A percentile compares a stretch with the other conserved stretches of the same genome.
These are phyloP conservation scores for Podarcis cretensis DNA, from an alignment of 2,113 vertebrate genomes.

Conservation along the genomic window DNA sequence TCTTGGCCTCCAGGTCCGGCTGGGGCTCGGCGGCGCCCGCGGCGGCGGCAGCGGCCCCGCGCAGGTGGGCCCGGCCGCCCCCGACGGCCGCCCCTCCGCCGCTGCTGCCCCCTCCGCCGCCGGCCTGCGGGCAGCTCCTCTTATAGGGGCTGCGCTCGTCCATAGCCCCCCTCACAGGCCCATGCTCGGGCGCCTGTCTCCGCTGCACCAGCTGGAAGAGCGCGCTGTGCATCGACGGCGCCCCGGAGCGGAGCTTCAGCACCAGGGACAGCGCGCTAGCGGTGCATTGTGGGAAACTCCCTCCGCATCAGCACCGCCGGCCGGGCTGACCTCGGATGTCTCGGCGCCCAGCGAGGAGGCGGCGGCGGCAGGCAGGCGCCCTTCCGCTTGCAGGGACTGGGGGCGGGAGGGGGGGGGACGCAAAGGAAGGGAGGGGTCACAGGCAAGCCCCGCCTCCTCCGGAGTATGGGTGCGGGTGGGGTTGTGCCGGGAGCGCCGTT, in stretches of 20 bases:
- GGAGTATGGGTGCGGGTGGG: background rate
- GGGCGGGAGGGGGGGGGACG: background rate
- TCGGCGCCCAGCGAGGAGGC: background rate
- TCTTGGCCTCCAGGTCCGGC: constrained; percentile 89
- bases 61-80: constrained; percentile 61
- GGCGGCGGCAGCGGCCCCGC: background rate
- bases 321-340: constrained; percentile 36
- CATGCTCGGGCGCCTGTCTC: constrained; percentile 67
- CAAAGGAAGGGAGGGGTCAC: background rate
- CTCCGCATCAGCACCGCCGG: constrained; percentile 48
- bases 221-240: constrained; percentile 81
- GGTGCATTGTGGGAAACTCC: constrained; percentile 85
- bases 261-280: constrained; percentile 87
- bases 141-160: background rate
- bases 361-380: fast-evolving
- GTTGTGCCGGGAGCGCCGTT: background rate
- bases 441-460: background rate
- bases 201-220: constrained; percentile 66
- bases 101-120: constrained; percentile 81
- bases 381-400: background rate
- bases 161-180: background rate
- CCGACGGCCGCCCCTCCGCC: constrained; percentile 44
- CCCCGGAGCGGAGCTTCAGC: constrained; percentile 76
- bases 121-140: background rate
- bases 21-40: constrained; percentile 40